A percentile compares a stretch with the other conserved stretches of the same genome.
These are phyloP conservation scores for Cynodonichthys magdalenae DNA, from an alignment of 2,797 vertebrate genomes.

Conservation along the genomic window DNA sequence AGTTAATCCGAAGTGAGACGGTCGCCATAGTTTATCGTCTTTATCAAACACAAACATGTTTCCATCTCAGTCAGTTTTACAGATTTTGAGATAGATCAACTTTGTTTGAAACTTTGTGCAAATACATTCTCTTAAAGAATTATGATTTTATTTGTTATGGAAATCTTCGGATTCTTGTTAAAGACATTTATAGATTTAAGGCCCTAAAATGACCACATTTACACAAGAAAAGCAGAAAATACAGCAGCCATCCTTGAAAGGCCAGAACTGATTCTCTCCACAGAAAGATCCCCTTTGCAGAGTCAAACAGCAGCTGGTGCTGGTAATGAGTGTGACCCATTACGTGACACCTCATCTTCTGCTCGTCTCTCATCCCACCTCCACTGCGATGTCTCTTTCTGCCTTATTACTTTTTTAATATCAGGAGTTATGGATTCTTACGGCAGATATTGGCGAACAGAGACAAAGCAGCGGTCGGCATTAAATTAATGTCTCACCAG, in stretches of 20 bases:
- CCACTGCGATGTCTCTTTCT: conserved; percentile 33
- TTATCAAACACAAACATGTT: no score
- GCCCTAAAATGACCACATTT: conserved; percentile 10
- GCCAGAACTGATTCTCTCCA: conserved; percentile 13
- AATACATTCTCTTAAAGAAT: no score
- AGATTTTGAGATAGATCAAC: no score
- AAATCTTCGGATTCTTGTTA: not conserved
- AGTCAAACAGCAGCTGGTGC: conserved; percentile 45
- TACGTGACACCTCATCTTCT: conserved; percentile 50
- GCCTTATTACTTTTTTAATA: conserved; percentile 75
- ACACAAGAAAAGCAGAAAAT: not conserved
- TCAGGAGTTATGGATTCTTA: conserved; percentile 65
- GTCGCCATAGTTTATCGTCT: no score
- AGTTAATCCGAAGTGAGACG: no score
- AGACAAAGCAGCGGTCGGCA: conserved; percentile 63
- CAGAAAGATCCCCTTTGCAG: no score
- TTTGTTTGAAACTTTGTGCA: no score
- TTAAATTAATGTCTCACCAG: conserved; percentile 64
- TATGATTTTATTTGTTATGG: no score
- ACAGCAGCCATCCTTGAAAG: conserved; percentile 11
- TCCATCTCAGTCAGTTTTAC: no score
- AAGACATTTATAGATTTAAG: not conserved
- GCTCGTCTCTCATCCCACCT: conserved; percentile 33
- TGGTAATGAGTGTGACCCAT: conserved; percentile 61
- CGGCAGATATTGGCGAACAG: conserved; percentile 55